Evolutionary conservation across 1,140 invertebrate species (phyloP), one percentile per base, ranked within the genome.

Genomic region (Palaemon carinicauda): DNA sequence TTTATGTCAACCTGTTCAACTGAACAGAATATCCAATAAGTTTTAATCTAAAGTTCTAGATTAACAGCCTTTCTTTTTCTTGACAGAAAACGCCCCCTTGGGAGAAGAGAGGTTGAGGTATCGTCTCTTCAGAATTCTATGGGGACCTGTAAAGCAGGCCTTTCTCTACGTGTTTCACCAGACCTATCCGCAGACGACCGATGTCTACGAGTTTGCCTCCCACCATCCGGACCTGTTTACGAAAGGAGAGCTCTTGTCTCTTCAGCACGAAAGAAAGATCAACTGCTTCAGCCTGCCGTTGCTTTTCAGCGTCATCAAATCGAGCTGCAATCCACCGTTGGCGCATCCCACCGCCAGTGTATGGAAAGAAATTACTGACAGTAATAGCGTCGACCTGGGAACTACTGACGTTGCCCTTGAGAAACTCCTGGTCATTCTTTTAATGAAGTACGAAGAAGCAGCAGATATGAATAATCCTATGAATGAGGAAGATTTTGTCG

Each of bases 81-180:
- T n/a, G 12, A 21, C 56, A 21, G 56, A 60, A 60, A 0, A 10
- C 19, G 7, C 2, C 21, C 0, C 9, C 17, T 0, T n/a, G 24
- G 17, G 29, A 24, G 29, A 27, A 14, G 65, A 69, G 3, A 31
- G 4, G 12, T 53, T 80, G 12, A 29, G 50, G n/a, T 60, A 60
- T 14, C 24, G 29, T 1, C n/a, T 80, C n/a, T 60, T 33, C 78
- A 80, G 33, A 29, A n/a, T 80, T 10, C 53, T 80, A 4, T 24
- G 56, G 17, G 78, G 78, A 17, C 78, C 78, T 5, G 78, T 80
- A 2, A 52, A 80, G 1, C 78, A 80, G 27, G 51, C 78, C 5
- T 80, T 80, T 1, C 52, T 80, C 21, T 80, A 80, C 17, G 24
- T 60, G 3, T 80, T 60, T 29, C 78, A 80, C n/a, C 78, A 80